These are phyloP conservation scores for Myrmecobius fasciatus DNA, from an alignment of 2,113 vertebrate species.

Conservation along the genomic window DNA sequence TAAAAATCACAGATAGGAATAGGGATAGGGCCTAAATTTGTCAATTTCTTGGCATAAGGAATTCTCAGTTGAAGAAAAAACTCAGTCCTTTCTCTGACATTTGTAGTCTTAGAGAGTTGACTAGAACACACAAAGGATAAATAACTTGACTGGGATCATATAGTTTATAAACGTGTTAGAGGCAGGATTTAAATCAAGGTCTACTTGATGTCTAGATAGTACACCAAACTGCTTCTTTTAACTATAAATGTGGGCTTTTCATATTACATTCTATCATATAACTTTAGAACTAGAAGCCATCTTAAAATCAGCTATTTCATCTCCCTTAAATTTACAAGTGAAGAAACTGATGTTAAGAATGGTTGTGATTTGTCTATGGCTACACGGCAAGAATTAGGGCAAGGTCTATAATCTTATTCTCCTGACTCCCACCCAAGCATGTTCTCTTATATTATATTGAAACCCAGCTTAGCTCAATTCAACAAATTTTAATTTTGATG, in stretches of 20 bases:
- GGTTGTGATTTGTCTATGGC: background rate
- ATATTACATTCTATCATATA: background rate
- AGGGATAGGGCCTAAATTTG: background rate
- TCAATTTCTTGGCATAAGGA: background rate
- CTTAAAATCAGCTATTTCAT: background rate
- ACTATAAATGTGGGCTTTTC: background rate
- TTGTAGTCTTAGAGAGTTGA: background rate
- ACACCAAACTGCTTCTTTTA: background rate
- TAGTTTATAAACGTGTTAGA: background rate
- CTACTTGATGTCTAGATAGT: background rate
- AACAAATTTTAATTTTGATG: background rate
- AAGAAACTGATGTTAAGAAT: background rate
- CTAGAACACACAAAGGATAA: background rate
- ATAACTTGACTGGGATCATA: background rate
- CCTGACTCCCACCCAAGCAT: background rate
- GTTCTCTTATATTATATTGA: background rate
- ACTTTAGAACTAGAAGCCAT: background rate
- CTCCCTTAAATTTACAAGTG: background rate
- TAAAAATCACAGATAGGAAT: background rate
- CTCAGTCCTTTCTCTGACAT: background rate
- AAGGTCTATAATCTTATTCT: background rate
- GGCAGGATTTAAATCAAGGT: background rate
- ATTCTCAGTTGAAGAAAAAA: background rate
- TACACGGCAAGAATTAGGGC: background rate
- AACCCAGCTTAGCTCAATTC: background rate